Conservation (phyloP, 2,888 invertebrate species). For the Pherbina coryleti region DNA sequence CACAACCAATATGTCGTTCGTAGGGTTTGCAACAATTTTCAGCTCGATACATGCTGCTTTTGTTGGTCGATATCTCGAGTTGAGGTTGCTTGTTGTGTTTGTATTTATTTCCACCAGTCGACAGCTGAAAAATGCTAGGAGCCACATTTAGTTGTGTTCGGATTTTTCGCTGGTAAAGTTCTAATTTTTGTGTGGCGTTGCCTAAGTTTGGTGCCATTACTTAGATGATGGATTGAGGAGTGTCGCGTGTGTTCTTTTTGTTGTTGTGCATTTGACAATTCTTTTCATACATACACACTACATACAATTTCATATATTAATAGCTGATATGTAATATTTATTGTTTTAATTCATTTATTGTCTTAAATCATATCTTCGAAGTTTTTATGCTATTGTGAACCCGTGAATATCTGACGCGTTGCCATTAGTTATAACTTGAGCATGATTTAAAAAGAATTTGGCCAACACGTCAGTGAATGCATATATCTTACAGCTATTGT, state of each 20-base stretch:
- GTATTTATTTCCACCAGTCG: background rate
- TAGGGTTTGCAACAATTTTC: too few relatives aligned
- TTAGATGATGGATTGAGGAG: slow-evolving; percentile 2
- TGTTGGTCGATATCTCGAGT: slow-evolving; percentile 1
- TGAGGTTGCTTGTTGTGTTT: slow-evolving; percentile 1
- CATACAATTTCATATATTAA: background rate
- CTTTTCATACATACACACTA: background rate
- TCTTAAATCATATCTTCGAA: background rate
- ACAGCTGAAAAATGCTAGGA: background rate
- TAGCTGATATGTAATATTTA: background rate
- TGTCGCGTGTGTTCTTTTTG: background rate
- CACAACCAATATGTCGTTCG: too few relatives aligned
- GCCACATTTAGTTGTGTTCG: slow-evolving; percentile 25
- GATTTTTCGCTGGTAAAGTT: slow-evolving; percentile 17
- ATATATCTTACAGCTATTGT: background rate
- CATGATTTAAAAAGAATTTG: background rate
- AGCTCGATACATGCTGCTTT: background rate
- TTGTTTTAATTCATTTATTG: background rate
- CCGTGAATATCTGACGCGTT: background rate
- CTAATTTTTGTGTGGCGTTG: too few relatives aligned
- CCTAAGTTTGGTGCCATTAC: background rate
- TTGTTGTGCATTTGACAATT: background rate
- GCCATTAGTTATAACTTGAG: too few relatives aligned
- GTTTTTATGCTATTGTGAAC: background rate
- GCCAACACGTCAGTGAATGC: background rate